phyloP scores from a whole-genome alignment of 2,888 invertebrate genomes.

The Buathra laborator region DNA sequence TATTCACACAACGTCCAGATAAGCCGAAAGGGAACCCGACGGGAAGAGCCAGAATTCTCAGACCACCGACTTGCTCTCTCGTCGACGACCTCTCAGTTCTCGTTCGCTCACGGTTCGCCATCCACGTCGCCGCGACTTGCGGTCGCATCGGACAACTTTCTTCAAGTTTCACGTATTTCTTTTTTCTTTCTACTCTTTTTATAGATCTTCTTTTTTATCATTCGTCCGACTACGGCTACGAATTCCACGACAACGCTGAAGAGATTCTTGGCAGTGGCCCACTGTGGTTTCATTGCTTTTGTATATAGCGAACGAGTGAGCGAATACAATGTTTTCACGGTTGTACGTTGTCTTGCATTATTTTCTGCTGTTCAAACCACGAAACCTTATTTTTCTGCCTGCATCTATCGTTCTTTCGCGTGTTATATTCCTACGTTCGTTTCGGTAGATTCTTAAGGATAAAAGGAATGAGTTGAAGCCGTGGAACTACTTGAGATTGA shows the following conservation, averaged over 20 bases:
- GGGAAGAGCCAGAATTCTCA: not conserved
- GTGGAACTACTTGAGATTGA: conserved; percentile 9
- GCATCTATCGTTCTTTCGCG: conserved; percentile 11
- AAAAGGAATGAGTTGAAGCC: conserved; percentile 7
- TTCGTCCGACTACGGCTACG: conserved; percentile 38
- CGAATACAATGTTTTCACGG: conserved; percentile 36
- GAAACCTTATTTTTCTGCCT: conserved; percentile 31
- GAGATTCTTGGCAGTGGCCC: conserved; percentile 69
- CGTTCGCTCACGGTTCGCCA: conserved; percentile 17
- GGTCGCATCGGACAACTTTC: conserved; percentile 5
- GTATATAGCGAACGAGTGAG: conserved; percentile 10
- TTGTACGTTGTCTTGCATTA: conserved; percentile 33
- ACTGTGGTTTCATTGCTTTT: conserved; percentile 60
- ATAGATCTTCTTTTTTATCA: conserved; percentile 47
- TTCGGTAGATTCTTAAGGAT: conserved; percentile 5
- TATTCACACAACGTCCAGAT: conserved; percentile 24
- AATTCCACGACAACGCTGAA: conserved; percentile 47
- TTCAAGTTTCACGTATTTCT: not conserved
- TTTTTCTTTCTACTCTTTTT: not conserved
- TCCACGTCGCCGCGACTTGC: not conserved
- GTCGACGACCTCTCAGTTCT: conserved; percentile 12
- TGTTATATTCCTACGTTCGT: not conserved
- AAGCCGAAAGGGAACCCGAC: conserved; percentile 13
- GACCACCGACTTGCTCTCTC: not conserved
- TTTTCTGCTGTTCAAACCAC: conserved; percentile 21